Base-by-base conservation (phyloP, 2,113 vertebrate species). In the Perca schrenkii region DNA sequence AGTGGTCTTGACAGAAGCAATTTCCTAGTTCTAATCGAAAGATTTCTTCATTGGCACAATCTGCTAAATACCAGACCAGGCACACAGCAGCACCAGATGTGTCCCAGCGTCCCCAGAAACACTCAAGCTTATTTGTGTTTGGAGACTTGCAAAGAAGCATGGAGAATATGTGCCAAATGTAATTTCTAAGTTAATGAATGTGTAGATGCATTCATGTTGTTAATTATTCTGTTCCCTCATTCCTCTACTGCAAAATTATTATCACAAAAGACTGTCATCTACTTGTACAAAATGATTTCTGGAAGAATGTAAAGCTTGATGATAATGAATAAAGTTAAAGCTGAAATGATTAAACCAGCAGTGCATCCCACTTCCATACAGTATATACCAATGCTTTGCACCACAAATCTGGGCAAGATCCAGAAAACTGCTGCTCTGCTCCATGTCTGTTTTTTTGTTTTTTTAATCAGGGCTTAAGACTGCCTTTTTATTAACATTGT, bases 1-100 rank as follows among this genome's bases (percentile, higher is more conserved):
- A 93, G 88, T 83, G 75, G 86, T 86, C 85, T 92, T 94, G 94
- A 95, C 94, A 95, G 90, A 93, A 94, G 86, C 93, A 93, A 94
- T 94, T 94, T 93, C 90, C 88, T 13, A 75, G 81, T 86, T 92
- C 87, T 93, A 93, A 93, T 94, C 74, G 85, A 90, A 89, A 91
- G 79, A 90, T 92, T 91, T 93, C 88, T 91, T 89, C 86, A 89
- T 83, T 89, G 83, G 62, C 82, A 82, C 84, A 79, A 83, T 89
- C 85, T 76, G 67, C 81, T 90, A 89, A 92, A 84, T 80, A 92
- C 82, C 60, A 74, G 66, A 74, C 47, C 17, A 15, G 70, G 70
- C 84, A 21, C 73, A 77, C 82, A 56, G 82, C 74, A 46, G 69
- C 66, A 67, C 66, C 93, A 93, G 92, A 92, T 93, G 88, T 83